Conservation (phyloP, 1,140 invertebrate genomes). For the Thereuonema tuberculata region DNA sequence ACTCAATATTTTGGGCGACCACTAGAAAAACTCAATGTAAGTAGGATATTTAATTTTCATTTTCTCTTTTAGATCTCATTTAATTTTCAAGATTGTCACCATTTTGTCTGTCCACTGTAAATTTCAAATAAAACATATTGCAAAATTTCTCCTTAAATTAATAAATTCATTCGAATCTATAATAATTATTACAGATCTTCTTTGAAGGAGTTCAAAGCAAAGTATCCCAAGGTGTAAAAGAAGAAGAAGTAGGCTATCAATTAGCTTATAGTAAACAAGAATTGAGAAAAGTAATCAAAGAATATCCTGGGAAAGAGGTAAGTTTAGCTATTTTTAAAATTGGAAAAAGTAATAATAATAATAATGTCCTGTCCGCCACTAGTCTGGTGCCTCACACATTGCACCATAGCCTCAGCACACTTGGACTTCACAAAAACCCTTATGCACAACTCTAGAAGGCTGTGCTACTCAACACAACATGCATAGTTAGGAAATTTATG, state of each 20-base stretch:
- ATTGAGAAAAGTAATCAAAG: conserved; percentile 82
- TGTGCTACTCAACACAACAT: too few relatives aligned
- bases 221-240: conserved; percentile 82
- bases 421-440: too few relatives aligned
- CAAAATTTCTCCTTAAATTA: conserved; percentile 3
- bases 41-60: too few relatives aligned
- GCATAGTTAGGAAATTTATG: too few relatives aligned
- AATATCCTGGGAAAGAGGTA: conserved; percentile 82
- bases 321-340: too few relatives aligned
- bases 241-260: conserved; percentile 95
- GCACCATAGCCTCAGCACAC: too few relatives aligned
- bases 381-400: too few relatives aligned
- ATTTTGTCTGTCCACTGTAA: conserved; percentile 1
- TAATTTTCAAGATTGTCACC: too few relatives aligned
- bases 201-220: conserved; percentile 88
- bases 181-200: conserved; percentile 72
- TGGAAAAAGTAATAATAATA: background rate
- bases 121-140: conserved; percentile 9
- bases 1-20: conserved; percentile 88
- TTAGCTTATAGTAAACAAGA: conserved; percentile 95
- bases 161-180: too few relatives aligned
- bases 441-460: too few relatives aligned
- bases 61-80: too few relatives aligned
- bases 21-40: conserved; percentile 86
- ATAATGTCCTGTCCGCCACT: too few relatives aligned